Evolutionary conservation across 2,888 invertebrate species (phyloP).

Genomic region (Ormia ochracea): DNA sequence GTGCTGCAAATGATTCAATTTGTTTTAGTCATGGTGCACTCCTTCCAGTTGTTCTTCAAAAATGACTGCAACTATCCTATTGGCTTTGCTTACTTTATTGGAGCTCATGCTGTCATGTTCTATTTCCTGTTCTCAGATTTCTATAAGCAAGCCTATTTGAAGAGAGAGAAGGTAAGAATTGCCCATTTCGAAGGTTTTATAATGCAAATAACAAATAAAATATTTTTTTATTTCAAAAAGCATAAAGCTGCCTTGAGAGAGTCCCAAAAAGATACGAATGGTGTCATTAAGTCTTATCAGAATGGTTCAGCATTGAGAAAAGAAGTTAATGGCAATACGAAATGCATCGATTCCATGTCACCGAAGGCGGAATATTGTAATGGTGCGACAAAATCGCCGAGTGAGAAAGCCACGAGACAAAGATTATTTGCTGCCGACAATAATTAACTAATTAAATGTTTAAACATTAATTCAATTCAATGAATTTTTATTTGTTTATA

Average conservation of each 20-base stretch:
- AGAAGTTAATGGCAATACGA: constrained; percentile 69
- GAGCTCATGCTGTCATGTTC: constrained; percentile 93
- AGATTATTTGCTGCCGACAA: constrained; percentile 72
- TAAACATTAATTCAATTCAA: constrained; percentile 45
- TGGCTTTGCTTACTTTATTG: constrained; percentile 93
- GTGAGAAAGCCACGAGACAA: constrained; percentile 72
- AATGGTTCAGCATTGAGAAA: constrained; percentile 50
- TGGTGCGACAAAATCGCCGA: constrained; percentile 64
- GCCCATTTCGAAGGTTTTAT: neutral
- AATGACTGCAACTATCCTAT: constrained; percentile 93
- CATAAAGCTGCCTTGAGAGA: constrained; percentile 67
- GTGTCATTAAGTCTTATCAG: constrained; percentile 48
- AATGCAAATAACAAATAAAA: neutral
- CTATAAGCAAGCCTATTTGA: constrained; percentile 86
- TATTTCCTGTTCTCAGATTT: constrained; percentile 94
- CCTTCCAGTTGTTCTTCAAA: constrained; percentile 89
- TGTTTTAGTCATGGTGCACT: constrained; percentile 90
- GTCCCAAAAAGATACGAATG: constrained; percentile 46
- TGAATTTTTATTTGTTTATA: constrained; percentile 44
- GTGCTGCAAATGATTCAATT: constrained; percentile 95
- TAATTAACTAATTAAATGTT: constrained; percentile 66
- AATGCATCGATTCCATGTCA: constrained; percentile 69
- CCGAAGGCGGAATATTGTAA: constrained; percentile 67
- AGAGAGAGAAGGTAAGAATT: constrained; percentile 68
- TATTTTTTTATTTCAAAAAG: constrained; percentile 43